These are phyloP conservation scores for Pinctada fucata DNA, from an alignment of 2,888 invertebrate species.

Conservation along the genomic window DNA sequence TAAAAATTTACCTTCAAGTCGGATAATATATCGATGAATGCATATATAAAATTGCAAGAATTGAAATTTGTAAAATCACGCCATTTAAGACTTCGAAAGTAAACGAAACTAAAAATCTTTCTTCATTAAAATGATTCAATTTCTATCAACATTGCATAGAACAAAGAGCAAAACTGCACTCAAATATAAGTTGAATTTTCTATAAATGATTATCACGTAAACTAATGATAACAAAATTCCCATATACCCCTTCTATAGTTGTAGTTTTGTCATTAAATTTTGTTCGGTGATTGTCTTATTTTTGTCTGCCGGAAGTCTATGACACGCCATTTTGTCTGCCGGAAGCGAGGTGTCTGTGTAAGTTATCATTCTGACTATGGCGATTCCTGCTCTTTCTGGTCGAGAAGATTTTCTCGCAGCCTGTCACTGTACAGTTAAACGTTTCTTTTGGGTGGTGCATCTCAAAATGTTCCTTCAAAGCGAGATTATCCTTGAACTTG, in stretches of 20 bases:
- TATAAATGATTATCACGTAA: too few species aligned
- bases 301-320: constrained; percentile 21
- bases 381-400: constrained; percentile 87
- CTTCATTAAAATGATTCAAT: neutral
- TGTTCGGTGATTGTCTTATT: too few species aligned
- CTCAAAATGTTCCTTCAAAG: constrained; percentile 86
- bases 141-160: constrained; percentile 3
- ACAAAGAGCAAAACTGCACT: too few species aligned
- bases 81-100: neutral
- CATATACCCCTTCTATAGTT: too few species aligned
- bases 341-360: constrained; percentile 75
- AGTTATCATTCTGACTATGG: constrained; percentile 84
- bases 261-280: too few species aligned
- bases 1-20: neutral
- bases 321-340: constrained; percentile 51
- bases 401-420: constrained; percentile 87
- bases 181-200: too few species aligned
- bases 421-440: constrained; percentile 86
- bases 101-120: neutral
- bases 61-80: neutral
- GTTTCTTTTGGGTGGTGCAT: constrained; percentile 83
- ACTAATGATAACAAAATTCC: too few species aligned
- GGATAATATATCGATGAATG: neutral
- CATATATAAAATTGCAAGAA: constrained; percentile 1
- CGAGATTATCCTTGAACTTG: constrained; percentile 81